Conservation (phyloP, 2,888 invertebrate genomes). For the Allygus modestus region DNA sequence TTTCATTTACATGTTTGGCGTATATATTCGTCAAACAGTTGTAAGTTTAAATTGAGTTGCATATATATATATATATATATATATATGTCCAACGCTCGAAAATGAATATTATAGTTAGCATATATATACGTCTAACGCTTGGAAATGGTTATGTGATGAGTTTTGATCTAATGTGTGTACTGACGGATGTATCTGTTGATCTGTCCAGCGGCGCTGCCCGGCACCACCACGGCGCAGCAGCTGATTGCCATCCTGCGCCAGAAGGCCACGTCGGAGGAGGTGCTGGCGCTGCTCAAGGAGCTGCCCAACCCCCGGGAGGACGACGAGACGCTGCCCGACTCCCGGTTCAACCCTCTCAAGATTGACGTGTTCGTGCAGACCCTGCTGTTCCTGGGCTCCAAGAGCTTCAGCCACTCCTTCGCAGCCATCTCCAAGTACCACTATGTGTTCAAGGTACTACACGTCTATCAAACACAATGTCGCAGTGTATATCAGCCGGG, state of each 20-base stretch:
- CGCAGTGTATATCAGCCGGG: too few relatives aligned
- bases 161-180: too few relatives aligned
- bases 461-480: too few relatives aligned
- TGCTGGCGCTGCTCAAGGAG: conserved; percentile 90
- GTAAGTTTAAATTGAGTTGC: too few relatives aligned
- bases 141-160: too few relatives aligned
- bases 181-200: too few relatives aligned
- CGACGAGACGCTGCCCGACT: conserved; percentile 78
- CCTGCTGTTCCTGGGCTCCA: conserved; percentile 93
- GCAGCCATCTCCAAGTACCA: conserved; percentile 99
- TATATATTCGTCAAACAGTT: too few relatives aligned
- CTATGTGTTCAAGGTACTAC: conserved; percentile 93
- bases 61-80: too few relatives aligned
- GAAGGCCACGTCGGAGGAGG: conserved; percentile 94
- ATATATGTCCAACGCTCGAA: too few relatives aligned
- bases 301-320: conserved; percentile 86
- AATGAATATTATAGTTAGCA: too few relatives aligned
- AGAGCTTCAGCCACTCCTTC: conserved; percentile 98
- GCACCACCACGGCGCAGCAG: conserved; percentile 90
- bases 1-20: too few relatives aligned
- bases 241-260: conserved; percentile 91
- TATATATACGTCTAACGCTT: too few relatives aligned
- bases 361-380: conserved; percentile 99
- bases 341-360: conserved; percentile 92
- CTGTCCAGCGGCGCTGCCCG: conserved; percentile 78